Evolutionary conservation across 2,888 invertebrate genomes (phyloP), one percentile per base, ranked within the genome.

Genomic region (Rugalucina vietnamica): DNA sequence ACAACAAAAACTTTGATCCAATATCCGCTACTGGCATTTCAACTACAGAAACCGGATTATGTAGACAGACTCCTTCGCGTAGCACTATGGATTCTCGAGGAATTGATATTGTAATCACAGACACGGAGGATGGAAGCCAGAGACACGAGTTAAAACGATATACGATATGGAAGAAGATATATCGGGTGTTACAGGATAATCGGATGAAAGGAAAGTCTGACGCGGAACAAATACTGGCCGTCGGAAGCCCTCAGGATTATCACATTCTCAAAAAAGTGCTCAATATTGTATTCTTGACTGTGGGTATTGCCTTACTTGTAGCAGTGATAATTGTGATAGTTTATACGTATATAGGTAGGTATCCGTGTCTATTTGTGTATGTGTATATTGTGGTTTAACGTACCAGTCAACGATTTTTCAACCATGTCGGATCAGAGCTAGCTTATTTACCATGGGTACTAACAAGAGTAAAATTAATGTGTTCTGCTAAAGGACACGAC

Each of bases 311-410:
- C 29, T 89, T 94, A 43, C 89, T 94, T 24, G 79, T 93, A 21
- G 90, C 93, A 5, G 94, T 94, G 70, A 86, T 94, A 73, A 90
- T 92, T 60, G 94, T 94, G 75, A 92, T 94, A 77, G 89, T 93
- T 43, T 93, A 93, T 84, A 92, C 93, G 4, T 82, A 90, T 71
- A 87, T 93, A 70, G 90, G 93, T 93, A 77, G 91, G 93, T 91
- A 43, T 24, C 27, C n/a, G n/a, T 24, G 29, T 37, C 36, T 32
- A n/a, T 14, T 76, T 76, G 24, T 36, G 10, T 5, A 32, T n/a
- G n/a, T n/a, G n/a, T n/a, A n/a, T n/a, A n/a, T n/a, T n/a, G n/a
- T n/a, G n/a, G n/a, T n/a, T n/a, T n/a, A n/a, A n/a, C n/a, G n/a
- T n/a, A n/a, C n/a, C n/a, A n/a, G n/a, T n/a, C n/a, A n/a, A n/a